phyloP scores from a whole-genome alignment of 2,888 invertebrate species.

The Stenoptilia bipunctidactyla region DNA sequence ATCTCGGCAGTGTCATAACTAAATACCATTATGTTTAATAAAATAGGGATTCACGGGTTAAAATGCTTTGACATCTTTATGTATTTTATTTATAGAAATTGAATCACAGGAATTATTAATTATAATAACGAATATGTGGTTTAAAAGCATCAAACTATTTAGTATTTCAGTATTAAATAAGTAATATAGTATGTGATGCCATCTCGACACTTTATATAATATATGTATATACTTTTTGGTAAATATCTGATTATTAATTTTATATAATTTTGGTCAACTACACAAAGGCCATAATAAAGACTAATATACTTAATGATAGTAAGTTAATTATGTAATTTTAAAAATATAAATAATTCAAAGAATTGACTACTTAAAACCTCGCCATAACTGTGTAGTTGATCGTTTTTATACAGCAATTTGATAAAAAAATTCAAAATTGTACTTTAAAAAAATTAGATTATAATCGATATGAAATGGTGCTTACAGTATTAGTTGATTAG shows the following conservation, averaged over 20 bases:
- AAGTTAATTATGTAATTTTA: too few relatives aligned
- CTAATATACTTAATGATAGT: too few relatives aligned
- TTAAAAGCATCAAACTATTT: too few relatives aligned
- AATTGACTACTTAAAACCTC: conserved; percentile 13
- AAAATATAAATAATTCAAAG: too few relatives aligned
- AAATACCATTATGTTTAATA: conserved; percentile 22
- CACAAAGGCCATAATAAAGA: neutral
- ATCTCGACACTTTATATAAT: too few relatives aligned
- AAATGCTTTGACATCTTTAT: too few relatives aligned
- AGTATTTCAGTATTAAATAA: conserved; percentile 57
- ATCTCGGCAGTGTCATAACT: conserved; percentile 47
- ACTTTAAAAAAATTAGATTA: conserved; percentile 38
- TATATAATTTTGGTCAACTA: neutral
- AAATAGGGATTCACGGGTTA: conserved; percentile 4
- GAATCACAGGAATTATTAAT: too few relatives aligned
- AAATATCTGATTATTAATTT: too few relatives aligned
- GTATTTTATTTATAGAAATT: too few relatives aligned
- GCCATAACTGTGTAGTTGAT: conserved; percentile 1
- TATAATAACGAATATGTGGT: too few relatives aligned
- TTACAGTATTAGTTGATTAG: conserved; percentile 66
- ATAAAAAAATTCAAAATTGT: conserved; percentile 31
- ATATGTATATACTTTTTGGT: conserved; percentile 20
- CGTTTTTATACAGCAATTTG: conserved; percentile 2
- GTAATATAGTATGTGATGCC: conserved; percentile 53
- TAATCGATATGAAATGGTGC: conserved; percentile 56